phyloP scores from a whole-genome alignment of 2,888 invertebrate species.

The Elegia similella region DNA sequence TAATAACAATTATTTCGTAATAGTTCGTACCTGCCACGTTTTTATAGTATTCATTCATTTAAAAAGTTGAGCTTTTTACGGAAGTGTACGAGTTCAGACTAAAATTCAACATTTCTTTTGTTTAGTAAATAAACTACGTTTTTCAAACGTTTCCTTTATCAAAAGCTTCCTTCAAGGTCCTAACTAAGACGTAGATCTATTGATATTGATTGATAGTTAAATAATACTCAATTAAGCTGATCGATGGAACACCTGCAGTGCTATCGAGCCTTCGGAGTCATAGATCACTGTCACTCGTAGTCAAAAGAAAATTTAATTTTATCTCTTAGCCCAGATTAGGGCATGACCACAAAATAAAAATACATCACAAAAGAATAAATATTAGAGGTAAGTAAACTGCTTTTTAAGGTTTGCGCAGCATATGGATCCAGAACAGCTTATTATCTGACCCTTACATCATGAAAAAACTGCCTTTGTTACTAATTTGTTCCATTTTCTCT shows the following conservation, averaged over 20 bases:
- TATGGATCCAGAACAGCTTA: no score
- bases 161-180: neutral
- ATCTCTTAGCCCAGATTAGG: neutral
- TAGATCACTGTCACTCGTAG: neutral
- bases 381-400: no score
- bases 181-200: neutral
- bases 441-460: no score
- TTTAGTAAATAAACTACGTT: neutral
- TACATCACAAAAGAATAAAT: neutral
- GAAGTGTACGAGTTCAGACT: no score
- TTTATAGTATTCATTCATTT: neutral
- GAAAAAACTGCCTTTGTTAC: no score
- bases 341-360: neutral
- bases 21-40: neutral
- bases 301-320: neutral
- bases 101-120: no score
- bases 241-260: neutral
- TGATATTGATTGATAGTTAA: neutral
- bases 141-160: neutral
- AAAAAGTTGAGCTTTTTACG: neutral
- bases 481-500: no score
- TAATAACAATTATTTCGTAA: slow-evolving; percentile 2
- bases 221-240: neutral
- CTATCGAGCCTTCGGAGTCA: slow-evolving; percentile 1
- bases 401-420: no score